phyloP scores from a whole-genome alignment of 64 coral and sea anemone genomes.

The Stichodactyla mertensii region DNA sequence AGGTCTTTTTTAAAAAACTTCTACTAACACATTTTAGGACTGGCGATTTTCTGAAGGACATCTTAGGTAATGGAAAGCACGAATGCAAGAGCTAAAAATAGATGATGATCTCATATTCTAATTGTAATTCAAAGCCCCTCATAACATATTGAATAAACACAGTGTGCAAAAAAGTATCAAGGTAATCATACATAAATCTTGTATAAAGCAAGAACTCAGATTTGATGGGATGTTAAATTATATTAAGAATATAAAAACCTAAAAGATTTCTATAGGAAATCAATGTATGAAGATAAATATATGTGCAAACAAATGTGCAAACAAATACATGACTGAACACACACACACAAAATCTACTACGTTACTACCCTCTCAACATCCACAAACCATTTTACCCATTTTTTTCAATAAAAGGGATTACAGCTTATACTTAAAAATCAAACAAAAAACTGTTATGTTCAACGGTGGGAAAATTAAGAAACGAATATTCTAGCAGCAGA shows the following conservation, averaged over 20 bases:
- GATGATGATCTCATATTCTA: neutral
- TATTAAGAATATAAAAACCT: neutral
- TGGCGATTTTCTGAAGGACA: neutral
- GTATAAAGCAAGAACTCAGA: too few relatives aligned
- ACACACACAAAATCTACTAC: neutral
- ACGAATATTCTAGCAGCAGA: slow-evolving; percentile 12
- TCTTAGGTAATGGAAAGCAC: neutral
- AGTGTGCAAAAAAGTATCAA: too few relatives aligned
- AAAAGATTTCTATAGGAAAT: neutral
- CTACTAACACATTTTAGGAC: neutral
- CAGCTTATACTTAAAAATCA: neutral
- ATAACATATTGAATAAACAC: too few relatives aligned
- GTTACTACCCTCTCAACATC: neutral
- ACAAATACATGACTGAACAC: neutral
- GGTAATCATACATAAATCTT: too few relatives aligned
- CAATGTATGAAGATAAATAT: neutral
- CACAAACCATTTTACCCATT: neutral
- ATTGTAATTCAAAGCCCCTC: neutral
- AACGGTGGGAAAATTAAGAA: neutral
- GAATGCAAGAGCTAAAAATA: neutral
- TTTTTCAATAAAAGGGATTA: neutral
- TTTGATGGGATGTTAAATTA: neutral
- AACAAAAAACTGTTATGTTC: neutral
- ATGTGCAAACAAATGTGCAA: neutral
- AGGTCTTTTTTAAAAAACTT: neutral